These are phyloP conservation scores for Julus scandinavius DNA, from an alignment of 2,888 invertebrate species.

Conservation along the genomic window DNA sequence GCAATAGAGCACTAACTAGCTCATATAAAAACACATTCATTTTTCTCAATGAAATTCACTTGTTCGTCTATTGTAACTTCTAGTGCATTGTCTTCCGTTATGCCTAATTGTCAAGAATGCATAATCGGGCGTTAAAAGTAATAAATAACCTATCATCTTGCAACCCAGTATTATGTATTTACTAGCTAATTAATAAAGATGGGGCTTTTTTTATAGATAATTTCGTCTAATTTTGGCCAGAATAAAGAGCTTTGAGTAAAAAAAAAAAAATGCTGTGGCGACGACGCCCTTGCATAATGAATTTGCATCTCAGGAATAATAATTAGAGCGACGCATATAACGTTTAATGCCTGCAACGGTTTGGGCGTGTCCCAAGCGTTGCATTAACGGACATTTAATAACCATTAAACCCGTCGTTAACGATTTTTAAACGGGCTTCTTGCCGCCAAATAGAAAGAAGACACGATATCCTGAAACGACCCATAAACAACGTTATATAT, in stretches of 20 bases:
- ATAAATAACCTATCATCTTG: background rate
- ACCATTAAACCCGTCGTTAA: slow-evolving; percentile 17
- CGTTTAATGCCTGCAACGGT: slow-evolving; percentile 2
- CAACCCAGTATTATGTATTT: background rate
- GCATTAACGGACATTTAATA: slow-evolving; percentile 38
- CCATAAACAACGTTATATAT: background rate
- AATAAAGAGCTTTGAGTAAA: background rate
- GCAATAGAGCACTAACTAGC: no score
- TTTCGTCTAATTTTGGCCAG: background rate
- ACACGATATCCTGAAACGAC: slow-evolving; percentile 29
- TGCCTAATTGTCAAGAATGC: no score
- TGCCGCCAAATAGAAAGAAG: slow-evolving; percentile 31
- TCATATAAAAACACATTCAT: no score
- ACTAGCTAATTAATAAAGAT: slow-evolving; percentile 21
- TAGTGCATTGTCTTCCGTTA: no score
- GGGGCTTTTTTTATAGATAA: background rate
- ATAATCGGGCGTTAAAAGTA: no score
- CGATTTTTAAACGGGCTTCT: slow-evolving; percentile 16
- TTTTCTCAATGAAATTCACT: no score
- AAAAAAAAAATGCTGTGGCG: background rate
- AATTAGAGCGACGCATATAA: background rate
- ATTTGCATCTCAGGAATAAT: slow-evolving; percentile 43
- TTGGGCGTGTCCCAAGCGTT: background rate
- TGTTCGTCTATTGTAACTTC: no score
- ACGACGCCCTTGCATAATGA: slow-evolving; percentile 5